Base-by-base conservation (phyloP, 2,888 invertebrate genomes). In the Aphrophora alni region DNA sequence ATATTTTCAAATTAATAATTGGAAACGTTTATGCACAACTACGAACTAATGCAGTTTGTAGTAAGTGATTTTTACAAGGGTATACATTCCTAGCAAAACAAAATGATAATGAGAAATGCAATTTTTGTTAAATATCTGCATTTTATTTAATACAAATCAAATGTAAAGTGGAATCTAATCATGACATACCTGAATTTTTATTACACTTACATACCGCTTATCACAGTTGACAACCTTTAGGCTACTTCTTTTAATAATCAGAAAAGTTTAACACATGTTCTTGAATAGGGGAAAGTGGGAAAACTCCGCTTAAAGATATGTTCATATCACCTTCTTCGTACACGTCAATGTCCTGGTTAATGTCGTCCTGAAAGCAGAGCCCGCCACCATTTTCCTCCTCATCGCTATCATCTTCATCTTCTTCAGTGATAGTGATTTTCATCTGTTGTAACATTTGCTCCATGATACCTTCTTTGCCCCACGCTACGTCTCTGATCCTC, bases 401-500 rank as follows among this genome's bases (percentile, higher is more conserved):
- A 72, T 72, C 24, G 72, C 5, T 72, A n/a, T 72, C 72, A 27
- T 72, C 72, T 27, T 27, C 72, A 26, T 27, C 28, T 72, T 38
- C 72, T 72, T 70, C 71, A 70, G 71, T 70, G 27, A 70, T 14
- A 70, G 10, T 70, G 21, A 70, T 70, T 17, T 26, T 70, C 71
- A 70, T 70, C 24, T 70, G 71, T 14, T 70, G 26, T 70, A 70
- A 25, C 25, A 26, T 27, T 24, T 70, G 71, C 24, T 70, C 71
- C 71, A 70, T 70, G 25, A 70, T 70, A 21, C 71, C 71, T 70
- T 70, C 71, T 70, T n/a, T 70, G 71, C 27, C 71, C 71, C 71
- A 70, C 71, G 71, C 25, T 59, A 44, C 44, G 38, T 78, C 78
- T 78, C 26, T 72, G 33, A 44, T 74, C 24, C 76, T 77, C 1